Base-by-base conservation (phyloP, 2,797 vertebrate genomes). In the Tapirus indicus region DNA sequence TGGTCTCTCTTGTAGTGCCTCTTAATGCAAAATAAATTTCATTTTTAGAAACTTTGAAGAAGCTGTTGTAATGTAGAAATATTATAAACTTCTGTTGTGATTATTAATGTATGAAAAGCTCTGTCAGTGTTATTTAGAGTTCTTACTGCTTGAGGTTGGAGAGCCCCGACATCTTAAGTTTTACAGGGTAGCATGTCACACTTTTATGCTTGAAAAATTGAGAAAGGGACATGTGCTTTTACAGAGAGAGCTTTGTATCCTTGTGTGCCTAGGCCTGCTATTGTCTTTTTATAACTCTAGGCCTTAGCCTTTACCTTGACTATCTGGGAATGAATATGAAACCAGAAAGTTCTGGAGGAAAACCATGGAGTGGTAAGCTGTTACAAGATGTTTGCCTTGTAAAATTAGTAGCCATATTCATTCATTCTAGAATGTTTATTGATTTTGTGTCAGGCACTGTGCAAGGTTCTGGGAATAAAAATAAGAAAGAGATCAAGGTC, bases 11-110 rank as follows among this genome's bases (percentile, higher is more conserved):
- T 64, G 77, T 77, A 78, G 69, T 18, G 9, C 9, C 18, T 84
- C 29, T 90, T 47, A 83, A 54, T 47, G 71, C 29, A 79, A 93
- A 85, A 68, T 58, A 49, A 20, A 35, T 79, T 88, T 93, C 35
- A 49, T 92, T 93, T 83, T 92, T 18, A 52, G 69, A 88, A 78
- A 83, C 44, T 82, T 9, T 18, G 32, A 82, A 75, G 72, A 93
- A 49, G n/a, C 25, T 83, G 4, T 62, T 95, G 38, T 87, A 68
- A 86, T 68, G 13, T 75, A 62, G 44, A 32, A 80, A n/a, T 44
- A 84, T 47, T 88, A 25, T 49, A 47, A 38, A 78, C 58, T 79
- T 80, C 12, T 18, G 27, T 41, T 74, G 18, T 69, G 20, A 27
- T 84, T 38, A 29, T 74, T 75, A 62, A 2, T 49, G 2, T 38